Conservation (phyloP, 2,797 vertebrate genomes). For the Urosaurus nigricauda region DNA sequence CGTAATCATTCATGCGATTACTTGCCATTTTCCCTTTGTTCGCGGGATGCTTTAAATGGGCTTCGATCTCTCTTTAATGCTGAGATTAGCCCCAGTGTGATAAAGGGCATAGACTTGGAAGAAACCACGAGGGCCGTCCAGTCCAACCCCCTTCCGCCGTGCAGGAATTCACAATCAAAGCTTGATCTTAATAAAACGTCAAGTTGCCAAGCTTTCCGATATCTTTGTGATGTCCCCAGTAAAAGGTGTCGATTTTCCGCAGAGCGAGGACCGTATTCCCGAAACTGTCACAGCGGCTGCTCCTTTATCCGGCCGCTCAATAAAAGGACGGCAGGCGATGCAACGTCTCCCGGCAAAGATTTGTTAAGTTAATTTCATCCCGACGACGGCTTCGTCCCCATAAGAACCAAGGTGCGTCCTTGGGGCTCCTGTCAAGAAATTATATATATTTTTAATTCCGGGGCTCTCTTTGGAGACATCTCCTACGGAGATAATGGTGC, state of each 20-base stretch:
- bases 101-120: no score
- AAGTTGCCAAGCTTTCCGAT: conserved; percentile 9
- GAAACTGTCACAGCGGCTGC: conserved; percentile 24
- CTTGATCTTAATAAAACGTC: fast-evolving
- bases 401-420: neutral
- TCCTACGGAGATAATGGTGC: conserved; percentile 46
- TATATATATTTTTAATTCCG: conserved; percentile 70
- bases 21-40: no score
- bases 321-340: conserved; percentile 2
- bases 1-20: no score
- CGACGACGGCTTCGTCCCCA: conserved; percentile 2
- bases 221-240: neutral
- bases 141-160: no score
- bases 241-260: neutral
- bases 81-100: no score
- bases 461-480: conserved; percentile 34
- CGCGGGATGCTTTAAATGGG: no score
- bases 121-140: no score
- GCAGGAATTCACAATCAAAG: no score
- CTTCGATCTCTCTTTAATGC: no score
- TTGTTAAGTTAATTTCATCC: conserved; percentile 64
- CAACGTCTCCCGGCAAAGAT: conserved; percentile 50
- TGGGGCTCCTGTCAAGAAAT: conserved; percentile 42
- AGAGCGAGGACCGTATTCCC: fast-evolving
- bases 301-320: neutral